Conservation (phyloP, 2,797 vertebrate genomes). For the Etheostoma perlongum region DNA sequence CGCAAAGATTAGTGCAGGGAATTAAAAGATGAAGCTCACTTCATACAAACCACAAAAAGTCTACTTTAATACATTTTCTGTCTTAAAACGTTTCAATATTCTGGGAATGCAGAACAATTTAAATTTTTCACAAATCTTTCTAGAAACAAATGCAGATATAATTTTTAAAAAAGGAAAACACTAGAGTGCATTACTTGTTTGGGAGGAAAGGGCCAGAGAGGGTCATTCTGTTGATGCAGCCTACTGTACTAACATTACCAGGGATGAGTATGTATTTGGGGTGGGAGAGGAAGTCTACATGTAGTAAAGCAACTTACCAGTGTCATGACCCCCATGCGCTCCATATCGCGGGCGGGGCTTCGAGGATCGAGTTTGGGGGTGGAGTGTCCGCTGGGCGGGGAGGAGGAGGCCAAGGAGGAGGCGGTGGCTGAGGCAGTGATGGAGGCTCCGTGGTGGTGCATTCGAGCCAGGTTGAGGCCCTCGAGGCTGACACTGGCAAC, state of each 20-base stretch:
- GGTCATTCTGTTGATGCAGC: background rate
- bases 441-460: conserved; percentile 94
- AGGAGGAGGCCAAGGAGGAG: conserved; percentile 96
- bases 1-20: too few relatives aligned
- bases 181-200: background rate
- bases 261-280: background rate
- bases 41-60: background rate
- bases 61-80: background rate
- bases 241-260: background rate
- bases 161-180: background rate
- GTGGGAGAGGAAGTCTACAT: background rate
- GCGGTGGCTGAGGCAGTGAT: conserved; percentile 97
- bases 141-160: background rate
- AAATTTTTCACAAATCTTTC: background rate
- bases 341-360: conserved; percentile 96
- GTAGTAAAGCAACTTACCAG: conserved; percentile 83
- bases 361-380: conserved; percentile 96
- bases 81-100: background rate
- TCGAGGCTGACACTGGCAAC: conserved; percentile 98
- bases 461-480: conserved; percentile 95
- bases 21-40: background rate
- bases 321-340: conserved; percentile 98
- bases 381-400: conserved; percentile 97
- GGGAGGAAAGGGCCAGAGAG: too few relatives aligned
- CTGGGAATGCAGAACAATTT: too few relatives aligned